phyloP scores from a whole-genome alignment of 2,888 invertebrate genomes.

The Campoletis raptor region DNA sequence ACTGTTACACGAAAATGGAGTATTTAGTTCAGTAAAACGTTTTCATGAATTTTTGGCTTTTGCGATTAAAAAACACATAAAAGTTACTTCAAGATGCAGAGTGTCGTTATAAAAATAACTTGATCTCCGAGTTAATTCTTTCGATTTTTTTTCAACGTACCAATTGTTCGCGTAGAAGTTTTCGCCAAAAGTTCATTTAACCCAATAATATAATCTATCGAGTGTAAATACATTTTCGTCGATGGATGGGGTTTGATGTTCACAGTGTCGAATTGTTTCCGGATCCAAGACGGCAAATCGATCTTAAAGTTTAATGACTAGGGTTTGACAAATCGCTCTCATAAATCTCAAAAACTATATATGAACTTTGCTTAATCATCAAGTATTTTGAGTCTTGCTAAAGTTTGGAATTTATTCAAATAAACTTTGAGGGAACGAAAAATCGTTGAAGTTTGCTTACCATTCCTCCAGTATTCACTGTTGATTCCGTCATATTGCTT shows the following conservation, averaged over 20 bases:
- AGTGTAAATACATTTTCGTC: background rate
- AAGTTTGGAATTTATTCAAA: background rate
- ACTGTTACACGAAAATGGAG: constrained; percentile 30
- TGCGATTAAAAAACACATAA: background rate
- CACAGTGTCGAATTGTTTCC: constrained; percentile 46
- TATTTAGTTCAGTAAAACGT: background rate
- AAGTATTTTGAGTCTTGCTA: no score
- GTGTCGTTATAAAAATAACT: no score
- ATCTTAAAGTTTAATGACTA: constrained; percentile 29
- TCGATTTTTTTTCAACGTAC: constrained; percentile 37
- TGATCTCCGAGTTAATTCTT: no score
- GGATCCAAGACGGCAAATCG: constrained; percentile 46
- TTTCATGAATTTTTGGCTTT: background rate
- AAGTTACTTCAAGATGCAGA: no score
- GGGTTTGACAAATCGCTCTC: background rate
- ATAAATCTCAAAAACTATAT: background rate
- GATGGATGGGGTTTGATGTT: constrained; percentile 47
- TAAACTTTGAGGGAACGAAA: background rate
- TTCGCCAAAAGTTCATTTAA: constrained; percentile 56
- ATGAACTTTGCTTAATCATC: no score
- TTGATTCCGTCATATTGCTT: constrained; percentile 27
- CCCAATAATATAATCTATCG: constrained; percentile 29
- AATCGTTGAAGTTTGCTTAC: constrained; percentile 18
- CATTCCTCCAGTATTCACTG: constrained; percentile 31
- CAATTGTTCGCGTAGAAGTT: constrained; percentile 66